These are phyloP conservation scores for Halcyon smyrnensis DNA, from an alignment of 2,797 vertebrate genomes.

Conservation along the genomic window DNA sequence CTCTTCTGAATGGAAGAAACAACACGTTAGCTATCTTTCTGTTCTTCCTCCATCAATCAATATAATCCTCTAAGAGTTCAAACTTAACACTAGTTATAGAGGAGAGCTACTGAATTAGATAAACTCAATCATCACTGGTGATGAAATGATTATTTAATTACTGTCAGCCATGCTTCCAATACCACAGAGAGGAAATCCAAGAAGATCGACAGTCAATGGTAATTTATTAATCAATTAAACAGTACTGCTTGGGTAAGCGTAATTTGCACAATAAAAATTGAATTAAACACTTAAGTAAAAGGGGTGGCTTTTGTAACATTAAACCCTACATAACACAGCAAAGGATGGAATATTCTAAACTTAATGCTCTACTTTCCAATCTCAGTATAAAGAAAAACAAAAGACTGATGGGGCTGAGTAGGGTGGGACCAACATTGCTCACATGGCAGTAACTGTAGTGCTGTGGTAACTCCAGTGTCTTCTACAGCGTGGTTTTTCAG, in stretches of 20 bases:
- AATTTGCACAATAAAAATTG: slow-evolving; percentile 75
- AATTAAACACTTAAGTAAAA: slow-evolving; percentile 74
- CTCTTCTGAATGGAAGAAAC: neutral
- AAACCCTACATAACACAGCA: slow-evolving; percentile 20
- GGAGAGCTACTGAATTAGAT: slow-evolving; percentile 70
- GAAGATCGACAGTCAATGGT: slow-evolving; percentile 62
- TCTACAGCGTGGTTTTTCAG: accelerated
- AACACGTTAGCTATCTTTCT: neutral
- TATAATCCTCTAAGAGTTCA: slow-evolving; percentile 65
- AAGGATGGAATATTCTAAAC: neutral
- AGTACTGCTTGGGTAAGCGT: slow-evolving; percentile 73
- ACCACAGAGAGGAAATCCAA: slow-evolving; percentile 69
- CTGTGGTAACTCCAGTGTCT: neutral
- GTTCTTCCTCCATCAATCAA: slow-evolving; percentile 61
- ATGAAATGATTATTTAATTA: slow-evolving; percentile 83
- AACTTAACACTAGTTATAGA: slow-evolving; percentile 71
- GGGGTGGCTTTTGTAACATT: slow-evolving; percentile 38
- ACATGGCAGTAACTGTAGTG: neutral
- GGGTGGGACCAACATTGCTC: neutral
- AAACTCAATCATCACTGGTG: slow-evolving; percentile 72
- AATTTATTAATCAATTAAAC: slow-evolving; percentile 80
- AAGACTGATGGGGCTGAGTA: neutral
- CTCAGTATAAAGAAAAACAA: neutral
- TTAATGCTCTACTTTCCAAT: neutral
- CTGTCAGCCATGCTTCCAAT: slow-evolving; percentile 75